Conservation (phyloP, 2,113 vertebrate species). For the Columba livia region DNA sequence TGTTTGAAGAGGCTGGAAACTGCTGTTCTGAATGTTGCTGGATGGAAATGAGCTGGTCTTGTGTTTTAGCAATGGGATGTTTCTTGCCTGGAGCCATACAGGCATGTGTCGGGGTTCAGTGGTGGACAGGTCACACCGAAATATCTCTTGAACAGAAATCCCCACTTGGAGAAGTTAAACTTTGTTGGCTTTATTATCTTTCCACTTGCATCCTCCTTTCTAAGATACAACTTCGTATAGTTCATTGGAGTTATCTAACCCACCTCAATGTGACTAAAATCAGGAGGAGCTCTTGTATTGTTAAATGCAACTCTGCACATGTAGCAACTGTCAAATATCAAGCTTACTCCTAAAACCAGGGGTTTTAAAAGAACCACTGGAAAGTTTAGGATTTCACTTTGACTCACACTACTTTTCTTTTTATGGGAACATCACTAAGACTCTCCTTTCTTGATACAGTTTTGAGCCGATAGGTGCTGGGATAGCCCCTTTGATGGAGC, state of each 20-base stretch:
- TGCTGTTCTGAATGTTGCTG: neutral
- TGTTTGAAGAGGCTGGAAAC: neutral
- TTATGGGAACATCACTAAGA: neutral
- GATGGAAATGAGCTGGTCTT: neutral
- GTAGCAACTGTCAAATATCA: constrained; percentile 1
- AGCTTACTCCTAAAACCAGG: constrained; percentile 34
- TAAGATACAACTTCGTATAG: neutral
- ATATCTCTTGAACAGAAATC: neutral
- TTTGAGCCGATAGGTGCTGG: constrained; percentile 13
- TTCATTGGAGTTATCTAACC: neutral
- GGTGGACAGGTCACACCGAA: neutral
- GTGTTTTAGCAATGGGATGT: neutral
- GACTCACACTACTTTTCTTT: constrained; percentile 25
- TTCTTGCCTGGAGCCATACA: neutral
- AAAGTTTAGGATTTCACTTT: constrained; percentile 53
- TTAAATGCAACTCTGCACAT: neutral
- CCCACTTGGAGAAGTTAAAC: neutral
- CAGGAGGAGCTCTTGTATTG: neutral
- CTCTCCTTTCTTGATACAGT: constrained; percentile 8
- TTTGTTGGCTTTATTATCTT: neutral
- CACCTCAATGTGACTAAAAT: constrained; percentile 23
- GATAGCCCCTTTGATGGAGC: neutral
- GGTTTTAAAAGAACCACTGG: constrained; percentile 34
- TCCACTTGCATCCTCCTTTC: neutral
- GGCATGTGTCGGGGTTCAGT: neutral